Evolutionary conservation across 2,113 vertebrate species (phyloP), one percentile per base, ranked within the genome.

Genomic region (Petroica traversi): DNA sequence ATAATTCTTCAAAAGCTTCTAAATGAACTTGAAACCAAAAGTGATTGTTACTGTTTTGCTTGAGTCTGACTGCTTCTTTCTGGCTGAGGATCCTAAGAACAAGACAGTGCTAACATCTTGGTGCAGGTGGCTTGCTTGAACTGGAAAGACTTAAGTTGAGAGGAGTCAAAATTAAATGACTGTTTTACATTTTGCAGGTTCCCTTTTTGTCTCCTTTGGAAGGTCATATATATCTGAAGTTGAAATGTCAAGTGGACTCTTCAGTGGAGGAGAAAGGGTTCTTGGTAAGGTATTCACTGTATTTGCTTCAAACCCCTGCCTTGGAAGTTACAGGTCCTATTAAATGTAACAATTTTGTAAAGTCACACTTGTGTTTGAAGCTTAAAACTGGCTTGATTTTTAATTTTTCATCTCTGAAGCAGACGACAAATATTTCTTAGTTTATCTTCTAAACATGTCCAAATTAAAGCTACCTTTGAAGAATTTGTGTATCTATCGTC

Each of bases 201-300:
- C 99, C 99, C 1, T 99, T 99, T 98, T 85, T 99, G 93, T 99
- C 98, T 88, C 98, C 99, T 43, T 95, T 99, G 98, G 99, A 99
- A 97, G 99, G 99, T 33, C 98, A 99, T 76, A 96, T 99, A 96
- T 98, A 98, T 97, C 97, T 99, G 24, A 99, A 98, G 94, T 93
- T 99, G 97, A 99, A 99, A 95, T 99, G 99, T 95, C 98, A 99
- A 93, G 99, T 99, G 61, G 98, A 98, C 82, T 99, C 98, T 19
- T 98, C 81, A 28, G 98, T 99, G 89, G 99, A 99, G 69, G 99
- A 99, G 91, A 99, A 89, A 92, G 99, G 99, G 26, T 99, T 99
- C 95, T 96, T 99, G 98, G 99, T 99, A 97, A 99, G 98, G 7
- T n/a, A 17, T 49, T 97, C 43, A 25, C 23, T 86, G 8, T 29